These are phyloP conservation scores for Callionymus lyra DNA, from an alignment of 2,113 vertebrate species.

Conservation along the genomic window DNA sequence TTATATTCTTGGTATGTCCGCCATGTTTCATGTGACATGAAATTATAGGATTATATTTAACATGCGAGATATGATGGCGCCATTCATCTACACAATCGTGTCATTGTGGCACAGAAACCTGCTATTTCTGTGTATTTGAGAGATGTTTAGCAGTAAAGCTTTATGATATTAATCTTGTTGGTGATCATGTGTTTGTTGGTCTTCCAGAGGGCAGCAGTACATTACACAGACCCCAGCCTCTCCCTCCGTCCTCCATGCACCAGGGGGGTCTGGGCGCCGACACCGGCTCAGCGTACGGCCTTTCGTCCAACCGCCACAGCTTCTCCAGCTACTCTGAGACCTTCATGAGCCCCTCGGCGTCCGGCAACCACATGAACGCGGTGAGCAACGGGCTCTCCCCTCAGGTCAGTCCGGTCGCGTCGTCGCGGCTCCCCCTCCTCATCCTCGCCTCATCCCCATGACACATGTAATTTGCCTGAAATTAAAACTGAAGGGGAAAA, in stretches of 20 bases:
- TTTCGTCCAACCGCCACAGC: constrained; percentile 81
- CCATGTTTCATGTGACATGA: constrained; percentile 15
- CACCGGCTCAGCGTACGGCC: constrained; percentile 81
- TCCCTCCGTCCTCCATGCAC: constrained; percentile 97
- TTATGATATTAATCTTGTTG: too few relatives aligned
- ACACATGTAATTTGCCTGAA: constrained; percentile 44
- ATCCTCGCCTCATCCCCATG: constrained; percentile 6
- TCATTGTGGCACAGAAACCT: constrained; percentile 24
- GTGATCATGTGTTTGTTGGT: constrained; percentile 1
- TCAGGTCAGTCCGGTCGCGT: constrained; percentile 74
- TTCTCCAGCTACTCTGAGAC: constrained; percentile 98
- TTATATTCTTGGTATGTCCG: constrained; percentile 27
- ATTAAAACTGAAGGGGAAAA: constrained; percentile 43
- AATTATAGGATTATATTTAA: constrained; percentile 20
- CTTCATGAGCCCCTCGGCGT: constrained; percentile 89
- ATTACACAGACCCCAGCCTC: constrained; percentile 91
- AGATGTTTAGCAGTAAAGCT: too few relatives aligned
- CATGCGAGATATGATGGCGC: constrained; percentile 30
- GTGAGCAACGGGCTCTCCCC: constrained; percentile 97
- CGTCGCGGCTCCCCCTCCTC: too few relatives aligned
- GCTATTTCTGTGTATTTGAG: too few relatives aligned
- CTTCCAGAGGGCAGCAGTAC: constrained; percentile 83
- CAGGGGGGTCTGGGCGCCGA: constrained; percentile 85
- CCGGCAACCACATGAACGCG: constrained; percentile 93
- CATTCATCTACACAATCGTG: constrained; percentile 38